Evolutionary conservation across 2,113 vertebrate genomes (phyloP).

Genomic region (Galbula dea): DNA sequence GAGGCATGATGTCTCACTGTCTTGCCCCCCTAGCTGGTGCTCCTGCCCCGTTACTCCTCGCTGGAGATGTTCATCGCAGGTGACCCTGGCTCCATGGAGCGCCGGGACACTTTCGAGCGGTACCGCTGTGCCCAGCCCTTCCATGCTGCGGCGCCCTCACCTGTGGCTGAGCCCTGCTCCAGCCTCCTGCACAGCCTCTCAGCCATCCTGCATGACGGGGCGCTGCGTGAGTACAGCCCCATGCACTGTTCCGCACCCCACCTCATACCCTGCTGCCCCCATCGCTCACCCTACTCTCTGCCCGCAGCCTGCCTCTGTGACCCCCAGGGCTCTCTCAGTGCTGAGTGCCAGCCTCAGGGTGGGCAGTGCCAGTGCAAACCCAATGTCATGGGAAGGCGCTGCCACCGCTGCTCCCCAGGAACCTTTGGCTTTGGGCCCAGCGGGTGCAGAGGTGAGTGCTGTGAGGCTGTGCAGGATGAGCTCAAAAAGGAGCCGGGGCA

Average conservation of each 20-base stretch:
- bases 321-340: constrained; percentile 88
- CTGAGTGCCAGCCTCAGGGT: constrained; percentile 83
- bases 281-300: accelerated
- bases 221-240: constrained; percentile 80
- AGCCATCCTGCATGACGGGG: constrained; percentile 83
- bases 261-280: neutral
- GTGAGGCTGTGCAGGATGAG: accelerated
- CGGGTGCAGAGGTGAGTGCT: constrained; percentile 84
- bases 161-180: constrained; percentile 81
- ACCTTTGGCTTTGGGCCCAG: constrained; percentile 88
- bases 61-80: constrained; percentile 92
- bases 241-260: accelerated
- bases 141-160: constrained; percentile 65
- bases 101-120: constrained; percentile 83
- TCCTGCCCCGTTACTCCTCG: constrained; percentile 85
- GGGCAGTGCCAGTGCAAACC: constrained; percentile 93
- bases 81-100: constrained; percentile 75
- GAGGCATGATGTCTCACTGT: neutral
- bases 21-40: constrained; percentile 72
- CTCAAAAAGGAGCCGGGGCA: neutral
- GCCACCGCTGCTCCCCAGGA: constrained; percentile 84
- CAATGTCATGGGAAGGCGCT: constrained; percentile 83
- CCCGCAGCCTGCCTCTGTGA: constrained; percentile 87
- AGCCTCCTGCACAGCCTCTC: constrained; percentile 89
- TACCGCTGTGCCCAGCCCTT: constrained; percentile 87